Base-by-base conservation (phyloP, 2,888 invertebrate species). In the Leptogaster cylindrica region DNA sequence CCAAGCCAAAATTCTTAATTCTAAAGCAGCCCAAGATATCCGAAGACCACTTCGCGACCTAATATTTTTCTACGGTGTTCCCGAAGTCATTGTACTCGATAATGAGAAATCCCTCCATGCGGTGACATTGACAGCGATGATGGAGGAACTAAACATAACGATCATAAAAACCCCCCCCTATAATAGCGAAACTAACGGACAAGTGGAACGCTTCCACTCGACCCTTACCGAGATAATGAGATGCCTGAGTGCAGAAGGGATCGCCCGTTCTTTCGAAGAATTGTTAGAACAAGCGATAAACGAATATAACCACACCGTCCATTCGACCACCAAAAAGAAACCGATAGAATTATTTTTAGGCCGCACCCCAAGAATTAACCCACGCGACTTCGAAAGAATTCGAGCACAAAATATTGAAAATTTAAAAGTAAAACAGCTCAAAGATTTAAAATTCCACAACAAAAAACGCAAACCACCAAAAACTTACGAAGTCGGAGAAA, bases 221-320 rank as follows among this genome's bases (percentile, higher is more conserved):
- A 71, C 72, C 2, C 51, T 71, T 3, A 25, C 65, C 1, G 70
- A 71, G 51, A 72, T 72, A 18, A 67, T 71, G 68, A 58, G 72
- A 36, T 71, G 71, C 33, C 50, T 70, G 1, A 70, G 70, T 31
- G 8, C 44, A 2, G 66, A 71, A 28, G 46, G 33, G 12, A 31
- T 16, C 10, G 18, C 41, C 16, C 52, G 67, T 14, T 65, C 66
- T 2, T 71, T 72, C 63, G 50, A 69, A n/a, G 70, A 71, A 28
- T 58, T 72, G 0, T 39, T 70, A 3, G 67, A 71, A 25, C 25
- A 66, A 31, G 66, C 72, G 7, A 61, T 70, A 2, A 51, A 68
- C 16, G 70, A 70, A 28, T 72, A 71, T 27, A 72, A 70, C 33
- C 41, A 51, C 20, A 65, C 70, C 1, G 65, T 71, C 7, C 69